phyloP scores from a whole-genome alignment of 2,888 invertebrate species.

The Scelioninae gen. 2 region DNA sequence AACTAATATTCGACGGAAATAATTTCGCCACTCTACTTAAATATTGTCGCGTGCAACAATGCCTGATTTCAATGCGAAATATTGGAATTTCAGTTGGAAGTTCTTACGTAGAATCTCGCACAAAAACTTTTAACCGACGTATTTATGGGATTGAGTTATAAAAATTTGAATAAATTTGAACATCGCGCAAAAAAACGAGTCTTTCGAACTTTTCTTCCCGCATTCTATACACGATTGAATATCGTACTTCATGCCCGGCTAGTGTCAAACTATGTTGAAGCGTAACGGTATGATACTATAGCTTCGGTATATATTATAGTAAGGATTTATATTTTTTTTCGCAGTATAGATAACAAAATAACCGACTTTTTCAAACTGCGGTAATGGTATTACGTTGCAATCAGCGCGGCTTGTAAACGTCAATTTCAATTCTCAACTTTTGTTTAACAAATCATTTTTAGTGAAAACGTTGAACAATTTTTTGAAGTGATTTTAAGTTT shows the following conservation, averaged over 20 bases:
- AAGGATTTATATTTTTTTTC: too few species aligned
- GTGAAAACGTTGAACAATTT: too few species aligned
- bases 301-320: slow-evolving; percentile 6
- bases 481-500: too few species aligned
- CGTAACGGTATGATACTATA: not conserved
- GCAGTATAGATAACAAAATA: too few species aligned
- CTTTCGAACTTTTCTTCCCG: slow-evolving; percentile 2
- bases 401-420: too few species aligned
- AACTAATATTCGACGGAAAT: too few species aligned
- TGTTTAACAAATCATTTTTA: too few species aligned
- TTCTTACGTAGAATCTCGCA: too few species aligned
- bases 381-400: too few species aligned
- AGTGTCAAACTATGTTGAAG: slow-evolving; percentile 9
- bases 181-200: slow-evolving; percentile 5
- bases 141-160: slow-evolving; percentile 13
- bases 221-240: slow-evolving; percentile 9
- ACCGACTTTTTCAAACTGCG: too few species aligned
- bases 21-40: too few species aligned
- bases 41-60: not conserved
- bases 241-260: slow-evolving; percentile 1
- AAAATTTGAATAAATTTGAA: slow-evolving; percentile 15
- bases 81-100: not conserved
- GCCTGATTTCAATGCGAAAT: not conserved
- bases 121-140: slow-evolving; percentile 5
- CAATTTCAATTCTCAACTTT: too few species aligned